These are phyloP conservation scores for Drosophila histrio DNA, from an alignment of 2,888 invertebrate genomes.

Conservation along the genomic window DNA sequence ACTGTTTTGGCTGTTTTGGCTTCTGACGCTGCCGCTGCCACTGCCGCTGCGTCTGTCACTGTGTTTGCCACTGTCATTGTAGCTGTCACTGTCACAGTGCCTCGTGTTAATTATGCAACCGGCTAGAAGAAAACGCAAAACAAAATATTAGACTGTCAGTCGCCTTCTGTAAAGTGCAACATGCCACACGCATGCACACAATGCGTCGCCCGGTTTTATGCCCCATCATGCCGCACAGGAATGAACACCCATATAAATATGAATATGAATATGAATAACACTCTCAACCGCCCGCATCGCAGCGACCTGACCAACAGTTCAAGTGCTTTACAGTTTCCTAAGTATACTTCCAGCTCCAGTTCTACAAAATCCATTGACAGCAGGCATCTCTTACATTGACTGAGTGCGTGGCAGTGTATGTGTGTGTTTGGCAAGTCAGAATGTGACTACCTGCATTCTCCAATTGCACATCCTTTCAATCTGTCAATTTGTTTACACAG, in stretches of 20 bases:
- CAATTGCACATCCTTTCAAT: slow-evolving; percentile 17
- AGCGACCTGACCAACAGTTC: slow-evolving; percentile 13
- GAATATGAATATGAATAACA: not conserved
- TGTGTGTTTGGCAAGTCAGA: slow-evolving; percentile 1
- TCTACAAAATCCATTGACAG: slow-evolving; percentile 10
- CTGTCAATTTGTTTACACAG: slow-evolving; percentile 20
- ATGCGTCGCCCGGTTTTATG: slow-evolving; percentile 12
- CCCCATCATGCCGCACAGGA: slow-evolving; percentile 18
- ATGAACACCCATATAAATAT: not conserved
- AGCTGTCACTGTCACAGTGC: not conserved
- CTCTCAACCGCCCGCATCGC: slow-evolving; percentile 15
- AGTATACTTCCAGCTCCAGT: not conserved
- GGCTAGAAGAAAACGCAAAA: not conserved
- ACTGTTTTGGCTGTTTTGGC: not conserved
- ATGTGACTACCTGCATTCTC: not conserved
- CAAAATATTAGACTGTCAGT: slow-evolving; percentile 17
- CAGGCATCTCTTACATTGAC: slow-evolving; percentile 20
- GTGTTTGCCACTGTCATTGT: not conserved
- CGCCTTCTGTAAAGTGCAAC: slow-evolving; percentile 7
- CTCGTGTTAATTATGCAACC: slow-evolving; percentile 46
- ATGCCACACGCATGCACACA: slow-evolving; percentile 44
- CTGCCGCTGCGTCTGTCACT: no score
- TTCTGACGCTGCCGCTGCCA: not conserved
- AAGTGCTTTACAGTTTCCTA: not conserved
- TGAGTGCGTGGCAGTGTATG: slow-evolving; percentile 9